phyloP scores from a whole-genome alignment of 92 coral and sea anemone species.

The Micromussa lordhowensis region DNA sequence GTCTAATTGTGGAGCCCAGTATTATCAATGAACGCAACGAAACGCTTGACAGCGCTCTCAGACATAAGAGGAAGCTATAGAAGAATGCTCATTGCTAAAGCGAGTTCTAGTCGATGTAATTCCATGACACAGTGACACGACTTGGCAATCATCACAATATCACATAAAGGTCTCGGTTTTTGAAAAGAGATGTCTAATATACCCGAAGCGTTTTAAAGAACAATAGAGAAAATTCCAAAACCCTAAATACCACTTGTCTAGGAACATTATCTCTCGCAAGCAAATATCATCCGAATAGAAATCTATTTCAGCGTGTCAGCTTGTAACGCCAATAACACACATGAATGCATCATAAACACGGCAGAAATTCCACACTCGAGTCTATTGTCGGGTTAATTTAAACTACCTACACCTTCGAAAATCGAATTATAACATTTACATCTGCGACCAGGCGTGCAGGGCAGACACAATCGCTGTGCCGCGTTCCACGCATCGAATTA shows the following conservation, averaged over 20 bases:
- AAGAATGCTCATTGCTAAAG: not conserved
- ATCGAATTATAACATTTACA: constrained; percentile 2
- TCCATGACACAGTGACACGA: not conserved
- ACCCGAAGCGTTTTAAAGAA: not conserved
- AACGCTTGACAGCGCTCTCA: not conserved
- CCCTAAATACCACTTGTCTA: constrained; percentile 22
- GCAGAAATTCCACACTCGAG: constrained; percentile 17
- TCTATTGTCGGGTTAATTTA: not conserved
- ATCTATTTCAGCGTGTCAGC: not conserved
- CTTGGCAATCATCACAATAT: constrained; percentile 21
- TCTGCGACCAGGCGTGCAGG: constrained; percentile 7
- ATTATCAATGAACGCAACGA: not conserved
- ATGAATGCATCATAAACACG: not conserved
- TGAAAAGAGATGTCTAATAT: constrained; percentile 16
- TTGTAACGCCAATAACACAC: constrained; percentile 7
- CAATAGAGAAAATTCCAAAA: constrained; percentile 35
- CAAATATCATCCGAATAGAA: constrained; percentile 27
- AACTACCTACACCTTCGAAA: not conserved
- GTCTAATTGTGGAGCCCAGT: not conserved
- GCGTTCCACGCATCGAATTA: constrained; percentile 33
- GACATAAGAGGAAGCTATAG: not conserved
- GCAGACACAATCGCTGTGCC: constrained; percentile 15
- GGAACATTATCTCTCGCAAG: constrained; percentile 23
- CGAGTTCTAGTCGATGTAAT: not conserved
- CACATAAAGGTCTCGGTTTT: constrained; percentile 1